Evolutionary conservation across 2,113 vertebrate species (phyloP).

Genomic region (Carassius auratus): DNA sequence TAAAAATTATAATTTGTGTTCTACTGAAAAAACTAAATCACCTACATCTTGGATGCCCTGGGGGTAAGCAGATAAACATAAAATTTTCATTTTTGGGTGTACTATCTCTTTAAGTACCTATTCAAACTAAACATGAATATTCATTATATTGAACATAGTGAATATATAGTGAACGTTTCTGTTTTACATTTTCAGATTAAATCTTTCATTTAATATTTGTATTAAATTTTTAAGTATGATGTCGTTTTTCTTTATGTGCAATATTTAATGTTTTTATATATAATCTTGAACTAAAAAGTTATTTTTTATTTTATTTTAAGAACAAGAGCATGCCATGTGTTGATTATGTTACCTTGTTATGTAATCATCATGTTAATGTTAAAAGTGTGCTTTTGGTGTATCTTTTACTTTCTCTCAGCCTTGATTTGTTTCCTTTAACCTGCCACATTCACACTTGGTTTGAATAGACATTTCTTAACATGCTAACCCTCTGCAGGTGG

Average conservation of each 20-base stretch:
- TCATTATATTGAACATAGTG: not conserved
- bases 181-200: not conserved
- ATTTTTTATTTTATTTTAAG: not conserved
- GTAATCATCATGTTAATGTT: no score
- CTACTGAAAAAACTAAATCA: no score
- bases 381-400: no score
- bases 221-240: not conserved
- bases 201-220: not conserved
- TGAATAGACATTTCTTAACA: slow-evolving; percentile 7
- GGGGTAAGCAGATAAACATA: no score
- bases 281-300: not conserved
- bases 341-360: no score
- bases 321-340: not conserved
- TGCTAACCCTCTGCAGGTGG: slow-evolving; percentile 80
- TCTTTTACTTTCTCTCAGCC: not conserved
- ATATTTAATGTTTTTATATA: not conserved
- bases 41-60: no score
- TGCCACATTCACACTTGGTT: not conserved
- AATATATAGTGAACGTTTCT: not conserved
- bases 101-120: not conserved
- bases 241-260: not conserved
- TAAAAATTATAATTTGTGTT: no score
- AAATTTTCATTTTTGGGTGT: no score
- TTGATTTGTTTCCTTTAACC: not conserved
- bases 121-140: not conserved